A percentile compares a stretch with the other conserved stretches of the same genome.
Evolutionary conservation across 2,113 vertebrate species (phyloP).

Genomic region (Marcusenius ussheri): DNA sequence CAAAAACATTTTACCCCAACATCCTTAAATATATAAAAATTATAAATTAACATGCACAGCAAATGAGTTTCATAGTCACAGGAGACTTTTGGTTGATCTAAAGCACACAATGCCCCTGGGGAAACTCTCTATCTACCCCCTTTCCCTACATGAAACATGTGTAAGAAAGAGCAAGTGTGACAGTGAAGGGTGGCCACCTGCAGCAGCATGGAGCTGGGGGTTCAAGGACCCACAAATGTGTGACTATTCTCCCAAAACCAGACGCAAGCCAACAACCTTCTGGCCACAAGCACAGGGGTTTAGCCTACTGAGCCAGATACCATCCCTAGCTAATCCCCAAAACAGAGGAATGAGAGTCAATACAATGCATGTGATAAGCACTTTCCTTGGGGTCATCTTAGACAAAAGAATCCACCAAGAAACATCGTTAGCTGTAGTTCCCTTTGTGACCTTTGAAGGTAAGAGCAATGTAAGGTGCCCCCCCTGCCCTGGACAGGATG

Average conservation of each 20-base stretch:
- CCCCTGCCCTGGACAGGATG: not conserved
- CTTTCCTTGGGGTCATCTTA: not conserved
- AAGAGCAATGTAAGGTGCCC: not conserved
- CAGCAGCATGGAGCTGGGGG: not conserved
- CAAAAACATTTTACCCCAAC: not conserved
- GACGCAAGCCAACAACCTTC: not conserved
- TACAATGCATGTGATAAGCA: not conserved
- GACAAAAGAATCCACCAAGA: not conserved
- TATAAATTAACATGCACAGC: not conserved
- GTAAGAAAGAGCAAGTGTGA: no score
- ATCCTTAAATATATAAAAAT: not conserved
- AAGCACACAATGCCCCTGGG: not conserved
- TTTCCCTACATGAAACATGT: no score
- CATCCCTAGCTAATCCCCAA: not conserved
- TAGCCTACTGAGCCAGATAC: not conserved
- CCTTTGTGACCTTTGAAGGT: not conserved
- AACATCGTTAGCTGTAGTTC: not conserved
- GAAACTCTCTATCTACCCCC: no score
- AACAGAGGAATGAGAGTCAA: not conserved
- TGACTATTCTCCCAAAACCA: not conserved
- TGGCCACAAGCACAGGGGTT: not conserved
- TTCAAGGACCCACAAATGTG: not conserved
- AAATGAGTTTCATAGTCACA: not conserved
- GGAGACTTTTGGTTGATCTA: not conserved
- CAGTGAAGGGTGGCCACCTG: no score